Conservation (phyloP, 2,888 invertebrate species). For the Nycteola revayana region DNA sequence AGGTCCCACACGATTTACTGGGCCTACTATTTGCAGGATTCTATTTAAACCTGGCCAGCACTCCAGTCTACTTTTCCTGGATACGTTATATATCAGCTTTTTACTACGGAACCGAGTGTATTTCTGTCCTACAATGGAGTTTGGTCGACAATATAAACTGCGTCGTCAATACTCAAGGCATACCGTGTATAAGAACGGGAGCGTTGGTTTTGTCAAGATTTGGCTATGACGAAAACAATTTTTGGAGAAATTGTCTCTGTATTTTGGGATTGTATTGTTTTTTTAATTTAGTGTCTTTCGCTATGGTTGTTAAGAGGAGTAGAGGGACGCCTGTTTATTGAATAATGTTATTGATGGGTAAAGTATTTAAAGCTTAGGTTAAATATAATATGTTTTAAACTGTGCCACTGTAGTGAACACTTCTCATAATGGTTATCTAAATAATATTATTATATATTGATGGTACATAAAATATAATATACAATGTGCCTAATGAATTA, state of each 20-base stretch:
- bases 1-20: constrained; percentile 86
- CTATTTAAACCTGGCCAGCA: constrained; percentile 83
- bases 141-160: constrained; percentile 83
- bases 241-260: constrained; percentile 67
- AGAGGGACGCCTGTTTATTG: constrained; percentile 71
- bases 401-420: too few species aligned
- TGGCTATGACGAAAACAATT: constrained; percentile 72
- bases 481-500: too few species aligned
- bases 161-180: constrained; percentile 63
- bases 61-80: constrained; percentile 77
- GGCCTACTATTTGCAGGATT: constrained; percentile 86
- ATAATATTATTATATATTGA: too few species aligned
- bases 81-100: constrained; percentile 86
- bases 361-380: too few species aligned
- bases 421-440: too few species aligned
- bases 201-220: constrained; percentile 81
- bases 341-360: constrained; percentile 6
- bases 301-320: constrained; percentile 69
- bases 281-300: constrained; percentile 63
- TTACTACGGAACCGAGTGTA: constrained; percentile 86
- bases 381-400: too few species aligned
- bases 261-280: constrained; percentile 59
- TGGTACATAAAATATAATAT: too few species aligned
- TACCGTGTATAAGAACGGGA: constrained; percentile 84
- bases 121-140: constrained; percentile 87